Conservation (phyloP, 2,113 vertebrate genomes). For the Aspidoscelis tigris region DNA sequence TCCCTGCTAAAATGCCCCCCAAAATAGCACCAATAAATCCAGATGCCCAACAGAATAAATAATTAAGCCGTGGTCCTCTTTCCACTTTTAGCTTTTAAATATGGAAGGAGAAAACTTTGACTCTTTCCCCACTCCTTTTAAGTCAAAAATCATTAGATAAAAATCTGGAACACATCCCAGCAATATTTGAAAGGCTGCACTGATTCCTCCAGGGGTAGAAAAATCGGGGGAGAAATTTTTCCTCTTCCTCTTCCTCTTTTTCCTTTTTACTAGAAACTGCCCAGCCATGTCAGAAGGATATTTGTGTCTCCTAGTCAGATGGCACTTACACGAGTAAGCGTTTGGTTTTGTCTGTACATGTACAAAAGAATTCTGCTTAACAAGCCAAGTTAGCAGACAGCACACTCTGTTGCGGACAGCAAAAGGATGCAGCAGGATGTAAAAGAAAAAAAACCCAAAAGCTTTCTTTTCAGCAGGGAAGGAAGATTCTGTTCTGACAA, state of each 20-base stretch:
- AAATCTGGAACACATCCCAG: background rate
- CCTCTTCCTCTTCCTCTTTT: background rate
- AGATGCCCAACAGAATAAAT: background rate
- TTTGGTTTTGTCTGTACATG: constrained; percentile 28
- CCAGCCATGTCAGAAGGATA: background rate
- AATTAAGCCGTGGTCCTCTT: background rate
- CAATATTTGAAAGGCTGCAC: background rate
- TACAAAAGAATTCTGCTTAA: constrained; percentile 35
- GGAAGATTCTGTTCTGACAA: background rate
- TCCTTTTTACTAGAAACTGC: background rate
- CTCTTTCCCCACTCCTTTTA: background rate
- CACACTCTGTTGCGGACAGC: background rate
- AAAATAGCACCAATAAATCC: too few species aligned
- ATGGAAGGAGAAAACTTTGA: background rate
- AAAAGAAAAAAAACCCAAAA: background rate
- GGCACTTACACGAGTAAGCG: constrained; percentile 33
- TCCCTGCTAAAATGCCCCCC: too few species aligned
- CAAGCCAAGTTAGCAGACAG: constrained; percentile 20
- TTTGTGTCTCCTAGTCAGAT: constrained; percentile 37
- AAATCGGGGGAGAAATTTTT: background rate
- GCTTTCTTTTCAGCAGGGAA: background rate
- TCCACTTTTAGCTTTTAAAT: background rate
- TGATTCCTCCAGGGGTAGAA: background rate
- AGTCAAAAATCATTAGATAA: background rate
- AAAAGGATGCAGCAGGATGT: background rate